phyloP scores from a whole-genome alignment of 2,888 invertebrate species.

The Anthophora plumipes region DNA sequence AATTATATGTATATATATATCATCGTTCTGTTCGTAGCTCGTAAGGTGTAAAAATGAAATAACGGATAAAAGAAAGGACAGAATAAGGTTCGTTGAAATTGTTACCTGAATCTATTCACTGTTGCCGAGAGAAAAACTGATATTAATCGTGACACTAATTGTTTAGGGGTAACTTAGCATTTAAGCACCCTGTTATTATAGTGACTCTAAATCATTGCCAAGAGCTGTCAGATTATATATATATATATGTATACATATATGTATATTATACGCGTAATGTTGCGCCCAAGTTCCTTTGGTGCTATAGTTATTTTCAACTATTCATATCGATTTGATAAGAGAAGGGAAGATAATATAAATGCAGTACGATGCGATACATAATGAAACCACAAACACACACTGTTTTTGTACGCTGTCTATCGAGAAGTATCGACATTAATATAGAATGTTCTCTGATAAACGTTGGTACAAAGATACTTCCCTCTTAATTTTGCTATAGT shows the following conservation, averaged over 20 bases:
- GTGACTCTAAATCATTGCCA: constrained; percentile 60
- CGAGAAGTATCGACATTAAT: constrained; percentile 16
- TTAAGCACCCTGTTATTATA: constrained; percentile 57
- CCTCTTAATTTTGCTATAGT: constrained; percentile 53
- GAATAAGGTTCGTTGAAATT: constrained; percentile 69
- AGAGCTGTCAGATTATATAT: constrained; percentile 42
- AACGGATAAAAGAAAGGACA: constrained; percentile 32
- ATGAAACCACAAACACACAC: constrained; percentile 3
- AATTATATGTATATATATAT: no score
- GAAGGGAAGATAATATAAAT: neutral
- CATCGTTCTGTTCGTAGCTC: constrained; percentile 32
- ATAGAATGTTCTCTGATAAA: constrained; percentile 24
- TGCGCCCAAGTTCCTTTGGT: constrained; percentile 62
- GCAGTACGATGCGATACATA: neutral
- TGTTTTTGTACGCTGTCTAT: constrained; percentile 56
- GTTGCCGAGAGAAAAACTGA: constrained; percentile 60
- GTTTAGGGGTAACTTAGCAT: constrained; percentile 60
- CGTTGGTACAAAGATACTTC: constrained; percentile 66
- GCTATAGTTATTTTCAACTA: constrained; percentile 51
- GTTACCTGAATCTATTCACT: constrained; percentile 75
- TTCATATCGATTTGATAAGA: constrained; percentile 42
- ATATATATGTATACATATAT: constrained; percentile 47
- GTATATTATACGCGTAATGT: constrained; percentile 55
- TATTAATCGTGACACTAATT: constrained; percentile 52
- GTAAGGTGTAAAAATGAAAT: constrained; percentile 26